Evolutionary conservation across 2,888 invertebrate genomes (phyloP), one percentile per base, ranked within the genome.

Genomic region (Gerosis bhagava): DNA sequence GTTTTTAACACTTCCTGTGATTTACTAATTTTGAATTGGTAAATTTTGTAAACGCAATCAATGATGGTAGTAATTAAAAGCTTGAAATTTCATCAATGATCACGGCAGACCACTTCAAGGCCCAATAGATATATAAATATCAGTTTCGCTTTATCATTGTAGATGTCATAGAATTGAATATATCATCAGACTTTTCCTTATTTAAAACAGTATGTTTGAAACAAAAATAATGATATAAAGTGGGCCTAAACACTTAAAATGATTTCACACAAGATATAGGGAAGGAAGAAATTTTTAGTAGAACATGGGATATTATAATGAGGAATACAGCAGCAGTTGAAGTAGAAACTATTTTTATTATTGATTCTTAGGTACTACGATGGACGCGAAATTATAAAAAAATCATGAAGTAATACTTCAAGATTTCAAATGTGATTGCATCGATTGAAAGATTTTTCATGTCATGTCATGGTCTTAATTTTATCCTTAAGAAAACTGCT

Each of bases 31-130:
- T 59, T 66, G 56, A 56, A 60, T 73, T 70, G 59, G 57, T 67
- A 63, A 70, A 65, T 66, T 62, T 59, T 59, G 49, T 52, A 60
- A 60, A 55, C 54, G 50, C 62, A 65, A 62, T 51, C 56, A 56
- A 73, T 60, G 73, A 77, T 75, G 75, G 70, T 71, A 72, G 67
- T 67, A 67, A 63, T 58, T 62, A 61, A 52, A 81, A 80, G 80
- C 80, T 82, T 79, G 81, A 83, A 83, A 83, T 84, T 86, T 83
- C 83, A 86, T 84, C 86, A 86, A 86, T 86, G 86, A 84, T 71
- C 71, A 73, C 59, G 60, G 67, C 55, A 60, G 69, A 70, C 73
- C 46, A 46, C 46, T 37, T 25, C 6, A 29, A 39, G 5, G 46
- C 25, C 37, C 46, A 46, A 26, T 32, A 17, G 37, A 40, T 34